Base-by-base conservation (phyloP, 2,888 invertebrate genomes). In the Drosophila setosimentum region DNA sequence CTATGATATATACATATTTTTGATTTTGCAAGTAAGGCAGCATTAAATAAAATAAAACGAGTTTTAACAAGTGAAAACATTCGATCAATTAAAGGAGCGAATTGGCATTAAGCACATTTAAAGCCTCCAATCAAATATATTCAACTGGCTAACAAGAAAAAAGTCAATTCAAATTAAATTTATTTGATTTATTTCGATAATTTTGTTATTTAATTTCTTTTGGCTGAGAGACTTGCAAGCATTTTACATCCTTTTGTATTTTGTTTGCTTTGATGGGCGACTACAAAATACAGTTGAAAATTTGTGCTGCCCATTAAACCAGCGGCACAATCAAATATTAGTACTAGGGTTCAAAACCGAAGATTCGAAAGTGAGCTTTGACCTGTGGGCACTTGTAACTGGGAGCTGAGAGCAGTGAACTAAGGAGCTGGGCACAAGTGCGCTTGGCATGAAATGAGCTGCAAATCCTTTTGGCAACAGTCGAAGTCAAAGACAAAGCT, bases 401-500 rank as follows among this genome's bases (percentile, higher is more conserved):
- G 37, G 18, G 30, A 4, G 3, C 11, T 33, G 63, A 0, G 27
- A 18, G 1, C n/a, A 5, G n/a, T 0, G 10, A 37, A 18, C 27
- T n/a, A n/a, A 24, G 10, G 1, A 1, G 51, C 10, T 51, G 58
- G 53, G 57, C 80, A 71, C 71, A 82, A 79, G 81, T 81, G 74
- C 81, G 78, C 75, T 75, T 78, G 89, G 78, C 81, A 86, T 83
- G 84, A 85, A 85, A 88, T 88, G 85, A 88, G 82, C 85, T 85
- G 87, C 83, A 85, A 85, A 85, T 88, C 84, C 85, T 83, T 86
- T 86, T 68, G 85, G 75, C 89, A 88, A 76, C 87, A 83, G 69
- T 74, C 67, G 63, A 62, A 64, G 64, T 48, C 29, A 33, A 62
- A 45, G 33, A 33, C 5, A 29, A 57, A 48, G 63, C 58, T 21